Evolutionary conservation across 1,140 invertebrate genomes (phyloP).

Genomic region (Lanistes nyassanus): DNA sequence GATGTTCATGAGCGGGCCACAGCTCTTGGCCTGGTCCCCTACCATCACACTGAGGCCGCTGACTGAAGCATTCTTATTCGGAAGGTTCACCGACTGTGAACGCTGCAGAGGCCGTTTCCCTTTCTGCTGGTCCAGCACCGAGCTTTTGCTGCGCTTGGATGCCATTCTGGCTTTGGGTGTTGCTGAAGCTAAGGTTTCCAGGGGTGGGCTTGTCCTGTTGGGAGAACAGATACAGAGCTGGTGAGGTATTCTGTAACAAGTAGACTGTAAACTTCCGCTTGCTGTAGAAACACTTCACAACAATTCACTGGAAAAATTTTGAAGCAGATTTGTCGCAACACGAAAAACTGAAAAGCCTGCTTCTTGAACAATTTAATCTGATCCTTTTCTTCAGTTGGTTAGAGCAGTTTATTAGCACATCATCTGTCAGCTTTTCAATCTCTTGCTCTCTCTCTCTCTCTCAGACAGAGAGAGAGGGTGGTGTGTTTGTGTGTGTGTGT

Average conservation of each 20-base stretch:
- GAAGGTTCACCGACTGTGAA: constrained; percentile 59
- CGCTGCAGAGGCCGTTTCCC: constrained; percentile 46
- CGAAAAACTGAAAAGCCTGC: too few relatives aligned
- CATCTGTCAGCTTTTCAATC: too few relatives aligned
- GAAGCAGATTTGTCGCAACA: too few relatives aligned
- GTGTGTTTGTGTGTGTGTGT: too few relatives aligned
- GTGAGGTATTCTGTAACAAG: too few relatives aligned
- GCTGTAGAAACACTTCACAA: too few relatives aligned
- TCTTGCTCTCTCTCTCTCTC: too few relatives aligned
- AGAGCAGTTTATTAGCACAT: too few relatives aligned
- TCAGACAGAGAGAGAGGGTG: constrained; percentile 1
- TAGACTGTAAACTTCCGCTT: too few relatives aligned
- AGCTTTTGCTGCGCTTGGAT: background rate
- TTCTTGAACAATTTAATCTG: too few relatives aligned
- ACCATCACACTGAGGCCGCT: constrained; percentile 56
- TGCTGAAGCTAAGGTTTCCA: constrained; percentile 42
- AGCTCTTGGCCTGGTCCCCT: constrained; percentile 69
- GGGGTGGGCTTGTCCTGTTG: background rate
- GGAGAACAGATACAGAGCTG: background rate
- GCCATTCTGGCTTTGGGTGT: constrained; percentile 19
- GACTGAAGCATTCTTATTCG: constrained; percentile 39
- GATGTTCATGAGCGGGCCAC: constrained; percentile 85
- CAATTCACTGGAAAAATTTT: too few relatives aligned
- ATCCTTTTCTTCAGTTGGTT: too few relatives aligned
- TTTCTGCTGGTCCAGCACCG: constrained; percentile 19